Base-by-base conservation (phyloP, 2,888 invertebrate species). In the Halictus quadricinctus region DNA sequence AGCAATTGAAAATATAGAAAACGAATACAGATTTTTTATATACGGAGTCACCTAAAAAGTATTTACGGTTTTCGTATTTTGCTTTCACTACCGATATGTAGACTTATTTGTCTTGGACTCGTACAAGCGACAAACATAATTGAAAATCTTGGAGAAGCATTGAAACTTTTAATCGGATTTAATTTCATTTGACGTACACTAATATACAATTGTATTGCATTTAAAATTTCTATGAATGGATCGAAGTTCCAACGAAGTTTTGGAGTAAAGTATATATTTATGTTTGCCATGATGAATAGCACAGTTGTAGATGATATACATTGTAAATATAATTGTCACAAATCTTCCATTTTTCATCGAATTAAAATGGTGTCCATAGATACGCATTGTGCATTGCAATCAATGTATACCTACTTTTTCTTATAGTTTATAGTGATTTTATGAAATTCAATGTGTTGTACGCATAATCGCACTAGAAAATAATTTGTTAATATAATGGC, bases 401-500 rank as follows among this genome's bases (percentile, higher is more conserved):
- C 29, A 80, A 80, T 80, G 76, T 70, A 83, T 73, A 60, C 58
- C 43, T 43, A 80, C 41, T 73, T 66, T 43, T 79, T 46, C 54
- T 36, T 69, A 69, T 25, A 76, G 50, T 25, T 84, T 76, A 70
- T 15, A 70, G 54, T 58, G 46, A 77, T 64, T 80, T 83, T 77
- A 80, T n/a, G 60, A 76, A 70, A 15, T 76, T 74, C 13, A 77
- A 73, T 72, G 66, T 81, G 50, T 76, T 76, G 48, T 84, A 76
- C 48, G 50, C 72, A 75, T 73, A 76, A 76, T 54, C n/a, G 76
- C 54, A 41, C 21, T 76, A 72, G 46, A 66, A 54, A 80, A 25
- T n/a, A 48, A 66, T 73, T 88, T 85, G 66, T 88, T 88, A 75
- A 86, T 81, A 79, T 87, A 88, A 82, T 88, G 88, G 81, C 81